These are phyloP conservation scores for Capricornis sumatraensis DNA, from an alignment of 2,113 vertebrate genomes.

Conservation along the genomic window DNA sequence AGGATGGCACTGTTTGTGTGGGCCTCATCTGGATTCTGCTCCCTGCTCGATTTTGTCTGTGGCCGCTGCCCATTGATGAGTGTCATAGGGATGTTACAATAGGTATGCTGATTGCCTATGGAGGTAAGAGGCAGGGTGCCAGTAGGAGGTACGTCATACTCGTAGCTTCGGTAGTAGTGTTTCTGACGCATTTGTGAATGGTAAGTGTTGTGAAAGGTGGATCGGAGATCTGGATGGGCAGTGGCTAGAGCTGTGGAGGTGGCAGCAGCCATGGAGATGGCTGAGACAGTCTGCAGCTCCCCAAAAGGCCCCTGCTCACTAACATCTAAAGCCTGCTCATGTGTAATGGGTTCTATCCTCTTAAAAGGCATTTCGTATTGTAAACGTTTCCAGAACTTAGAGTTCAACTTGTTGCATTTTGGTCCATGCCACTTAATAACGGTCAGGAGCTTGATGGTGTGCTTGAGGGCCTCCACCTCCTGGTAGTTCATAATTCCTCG, in stretches of 20 bases:
- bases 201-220: slow-evolving; percentile 97
- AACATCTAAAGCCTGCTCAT: slow-evolving; percentile 95
- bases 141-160: slow-evolving; percentile 94
- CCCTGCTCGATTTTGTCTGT: slow-evolving; percentile 92
- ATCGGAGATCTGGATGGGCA: slow-evolving; percentile 97
- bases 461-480: slow-evolving; percentile 98
- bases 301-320: slow-evolving; percentile 97
- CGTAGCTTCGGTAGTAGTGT: slow-evolving; percentile 99
- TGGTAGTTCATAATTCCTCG: slow-evolving; percentile 99
- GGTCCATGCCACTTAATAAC: slow-evolving; percentile 98
- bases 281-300: slow-evolving; percentile 97
- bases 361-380: slow-evolving; percentile 99
- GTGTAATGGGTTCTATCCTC: slow-evolving; percentile 93
- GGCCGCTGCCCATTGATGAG: slow-evolving; percentile 98
- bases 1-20: slow-evolving; percentile 98
- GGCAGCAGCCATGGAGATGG: slow-evolving; percentile 98
- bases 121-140: slow-evolving; percentile 96
- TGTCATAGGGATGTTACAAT: slow-evolving; percentile 99
- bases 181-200: slow-evolving; percentile 99
- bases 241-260: slow-evolving; percentile 98
- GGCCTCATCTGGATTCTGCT: slow-evolving; percentile 96
- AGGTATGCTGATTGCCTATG: slow-evolving; percentile 98
- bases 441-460: slow-evolving; percentile 96
- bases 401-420: slow-evolving; percentile 98
- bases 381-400: slow-evolving; percentile 99